Conservation (phyloP, 2,888 invertebrate species). For the Drosophila villosipedis region DNA sequence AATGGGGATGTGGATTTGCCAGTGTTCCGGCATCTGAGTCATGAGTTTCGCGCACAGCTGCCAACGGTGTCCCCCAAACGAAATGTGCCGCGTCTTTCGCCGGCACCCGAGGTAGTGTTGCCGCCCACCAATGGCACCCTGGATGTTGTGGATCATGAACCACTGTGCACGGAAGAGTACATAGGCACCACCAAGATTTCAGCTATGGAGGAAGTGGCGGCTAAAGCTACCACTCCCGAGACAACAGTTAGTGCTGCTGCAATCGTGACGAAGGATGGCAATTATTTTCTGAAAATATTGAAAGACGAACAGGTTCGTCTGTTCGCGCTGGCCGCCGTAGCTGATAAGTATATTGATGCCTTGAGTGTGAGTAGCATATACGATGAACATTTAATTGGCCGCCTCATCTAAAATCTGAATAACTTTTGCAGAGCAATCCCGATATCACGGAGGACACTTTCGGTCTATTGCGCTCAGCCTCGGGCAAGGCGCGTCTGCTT, state of each 20-base stretch:
- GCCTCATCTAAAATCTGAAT: not conserved
- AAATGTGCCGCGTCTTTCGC: conserved; percentile 46
- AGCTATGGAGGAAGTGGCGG: not conserved
- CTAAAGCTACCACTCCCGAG: not conserved
- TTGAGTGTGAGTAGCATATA: conserved; percentile 84
- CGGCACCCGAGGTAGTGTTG: conserved; percentile 43
- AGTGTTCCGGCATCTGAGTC: conserved; percentile 92
- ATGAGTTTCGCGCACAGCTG: conserved; percentile 94
- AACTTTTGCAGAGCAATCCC: conserved; percentile 81
- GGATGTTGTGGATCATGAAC: conserved; percentile 76
- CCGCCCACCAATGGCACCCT: conserved; percentile 29
- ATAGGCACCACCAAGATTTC: conserved; percentile 33
- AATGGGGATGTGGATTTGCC: conserved; percentile 86
- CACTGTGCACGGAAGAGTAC: conserved; percentile 38
- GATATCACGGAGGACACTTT: conserved; percentile 91
- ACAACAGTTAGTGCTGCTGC: not conserved
- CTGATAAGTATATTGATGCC: conserved; percentile 89
- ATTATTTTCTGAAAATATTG: conserved; percentile 91
- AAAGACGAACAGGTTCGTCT: conserved; percentile 91
- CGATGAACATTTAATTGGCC: not conserved
- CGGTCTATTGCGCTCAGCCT: conserved; percentile 93
- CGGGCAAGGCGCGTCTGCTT: conserved; percentile 95
- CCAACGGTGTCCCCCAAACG: conserved; percentile 88
- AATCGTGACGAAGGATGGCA: conserved; percentile 86
- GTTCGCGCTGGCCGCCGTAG: conserved; percentile 88